phyloP scores from a whole-genome alignment of 2,113 vertebrate genomes.

The Sakesphorus luctuosus region DNA sequence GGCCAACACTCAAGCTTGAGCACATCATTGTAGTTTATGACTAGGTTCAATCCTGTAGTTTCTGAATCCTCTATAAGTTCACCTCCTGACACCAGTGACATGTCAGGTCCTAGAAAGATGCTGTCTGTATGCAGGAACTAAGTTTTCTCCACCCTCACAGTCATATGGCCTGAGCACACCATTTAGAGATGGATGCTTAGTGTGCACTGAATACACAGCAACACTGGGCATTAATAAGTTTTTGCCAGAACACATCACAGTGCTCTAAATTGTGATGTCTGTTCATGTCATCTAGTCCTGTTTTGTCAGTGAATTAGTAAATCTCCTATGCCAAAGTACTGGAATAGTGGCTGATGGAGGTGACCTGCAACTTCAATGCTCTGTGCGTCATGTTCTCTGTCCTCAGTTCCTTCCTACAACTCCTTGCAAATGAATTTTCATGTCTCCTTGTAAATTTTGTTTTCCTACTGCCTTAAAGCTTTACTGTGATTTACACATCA shows the following conservation, averaged over 20 bases:
- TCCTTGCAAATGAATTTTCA: background rate
- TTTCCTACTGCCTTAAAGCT: background rate
- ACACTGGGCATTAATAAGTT: background rate
- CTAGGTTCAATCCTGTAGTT: background rate
- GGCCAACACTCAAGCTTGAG: background rate
- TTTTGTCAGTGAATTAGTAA: background rate
- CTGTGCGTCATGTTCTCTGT: background rate
- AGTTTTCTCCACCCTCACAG: background rate
- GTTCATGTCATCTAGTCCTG: background rate
- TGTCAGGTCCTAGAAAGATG: background rate
- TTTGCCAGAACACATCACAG: background rate
- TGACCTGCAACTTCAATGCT: rapidly evolving
- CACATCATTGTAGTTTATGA: background rate
- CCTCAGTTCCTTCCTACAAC: background rate
- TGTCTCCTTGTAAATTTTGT: background rate
- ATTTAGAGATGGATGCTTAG: background rate
- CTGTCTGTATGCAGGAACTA: background rate
- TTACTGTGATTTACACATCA: background rate
- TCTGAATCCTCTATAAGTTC: background rate
- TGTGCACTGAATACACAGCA: background rate
- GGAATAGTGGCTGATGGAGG: background rate
- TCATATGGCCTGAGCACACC: background rate
- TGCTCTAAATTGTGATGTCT: background rate
- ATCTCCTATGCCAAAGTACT: background rate
- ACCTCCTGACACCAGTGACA: background rate